Evolutionary conservation across 2,113 vertebrate genomes (phyloP).

Genomic region (Bambusicola thoracicus): DNA sequence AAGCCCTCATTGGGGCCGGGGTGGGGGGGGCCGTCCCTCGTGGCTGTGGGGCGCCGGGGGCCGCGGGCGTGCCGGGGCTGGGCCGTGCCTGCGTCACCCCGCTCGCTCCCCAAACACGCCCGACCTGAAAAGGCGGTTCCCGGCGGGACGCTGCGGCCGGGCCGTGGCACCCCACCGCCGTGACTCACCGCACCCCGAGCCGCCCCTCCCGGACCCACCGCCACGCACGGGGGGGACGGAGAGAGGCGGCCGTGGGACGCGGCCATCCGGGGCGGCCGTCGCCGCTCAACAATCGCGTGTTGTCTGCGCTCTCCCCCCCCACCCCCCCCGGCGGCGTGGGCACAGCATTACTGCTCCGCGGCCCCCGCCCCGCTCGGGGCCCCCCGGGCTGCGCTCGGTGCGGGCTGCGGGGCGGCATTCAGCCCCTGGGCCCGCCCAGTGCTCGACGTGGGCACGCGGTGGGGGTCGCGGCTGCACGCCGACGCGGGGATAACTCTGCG

Average conservation of each 20-base stretch:
- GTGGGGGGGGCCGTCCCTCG: background rate
- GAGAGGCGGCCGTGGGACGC: background rate
- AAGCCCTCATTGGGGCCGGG: background rate
- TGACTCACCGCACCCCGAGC: slow-evolving; percentile 4
- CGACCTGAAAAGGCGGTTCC: slow-evolving; percentile 75
- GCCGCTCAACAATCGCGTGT: slow-evolving; percentile 43
- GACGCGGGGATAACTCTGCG: background rate
- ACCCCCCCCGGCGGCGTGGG: slow-evolving; percentile 32
- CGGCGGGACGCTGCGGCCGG: slow-evolving; percentile 23
- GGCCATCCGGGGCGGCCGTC: background rate
- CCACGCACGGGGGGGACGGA: background rate
- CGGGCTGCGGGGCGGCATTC: no score
- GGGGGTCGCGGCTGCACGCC: background rate
- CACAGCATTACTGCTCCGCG: slow-evolving; percentile 4
- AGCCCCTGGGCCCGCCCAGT: background rate
- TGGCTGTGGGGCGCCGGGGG: background rate
- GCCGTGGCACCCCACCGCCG: slow-evolving; percentile 5
- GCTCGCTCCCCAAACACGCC: slow-evolving; percentile 66
- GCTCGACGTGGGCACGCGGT: background rate
- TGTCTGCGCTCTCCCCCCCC: slow-evolving; percentile 1
- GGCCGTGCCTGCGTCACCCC: slow-evolving; percentile 55
- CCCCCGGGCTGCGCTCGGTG: background rate
- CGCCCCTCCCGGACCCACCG: no score
- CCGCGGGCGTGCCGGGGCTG: slow-evolving; percentile 42
- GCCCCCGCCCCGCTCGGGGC: background rate